Conservation (phyloP, 2,797 vertebrate species). For the Onychomys torridus region DNA sequence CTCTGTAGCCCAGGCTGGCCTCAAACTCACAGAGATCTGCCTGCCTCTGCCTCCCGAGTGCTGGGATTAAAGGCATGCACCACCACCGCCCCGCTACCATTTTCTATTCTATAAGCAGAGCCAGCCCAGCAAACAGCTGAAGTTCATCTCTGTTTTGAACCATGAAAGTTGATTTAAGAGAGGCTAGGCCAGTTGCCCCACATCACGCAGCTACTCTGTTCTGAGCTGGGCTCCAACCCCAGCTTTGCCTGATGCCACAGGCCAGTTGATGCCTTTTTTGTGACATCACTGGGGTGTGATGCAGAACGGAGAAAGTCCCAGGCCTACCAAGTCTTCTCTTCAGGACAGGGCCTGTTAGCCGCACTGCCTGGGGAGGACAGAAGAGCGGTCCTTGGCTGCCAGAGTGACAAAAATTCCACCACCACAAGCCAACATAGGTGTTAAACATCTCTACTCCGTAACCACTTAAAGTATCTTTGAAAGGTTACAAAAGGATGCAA, state of each 20-base stretch:
- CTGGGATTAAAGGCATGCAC: no score
- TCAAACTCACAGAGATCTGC: no score
- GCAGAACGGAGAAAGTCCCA: not conserved
- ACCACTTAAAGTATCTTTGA: slow-evolving; percentile 14
- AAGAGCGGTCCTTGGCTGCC: not conserved
- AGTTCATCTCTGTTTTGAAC: slow-evolving; percentile 13
- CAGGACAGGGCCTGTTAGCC: not conserved
- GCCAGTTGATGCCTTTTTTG: not conserved
- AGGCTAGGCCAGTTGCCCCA: not conserved
- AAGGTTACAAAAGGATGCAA: slow-evolving; percentile 32
- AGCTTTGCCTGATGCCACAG: not conserved
- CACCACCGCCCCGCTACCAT: no score
- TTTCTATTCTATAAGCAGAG: not conserved
- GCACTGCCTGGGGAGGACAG: not conserved
- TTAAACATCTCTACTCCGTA: not conserved
- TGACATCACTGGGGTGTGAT: not conserved
- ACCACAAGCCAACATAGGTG: not conserved
- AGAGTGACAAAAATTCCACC: not conserved
- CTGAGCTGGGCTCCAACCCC: not conserved
- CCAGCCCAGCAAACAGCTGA: not conserved
- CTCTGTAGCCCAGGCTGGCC: no score
- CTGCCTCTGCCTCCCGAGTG: no score
- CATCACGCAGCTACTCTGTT: not conserved
- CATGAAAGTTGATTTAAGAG: not conserved
- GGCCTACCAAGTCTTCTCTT: not conserved